phyloP scores from a whole-genome alignment of 1,140 invertebrate species.

The Catajapyx aquilonaris region DNA sequence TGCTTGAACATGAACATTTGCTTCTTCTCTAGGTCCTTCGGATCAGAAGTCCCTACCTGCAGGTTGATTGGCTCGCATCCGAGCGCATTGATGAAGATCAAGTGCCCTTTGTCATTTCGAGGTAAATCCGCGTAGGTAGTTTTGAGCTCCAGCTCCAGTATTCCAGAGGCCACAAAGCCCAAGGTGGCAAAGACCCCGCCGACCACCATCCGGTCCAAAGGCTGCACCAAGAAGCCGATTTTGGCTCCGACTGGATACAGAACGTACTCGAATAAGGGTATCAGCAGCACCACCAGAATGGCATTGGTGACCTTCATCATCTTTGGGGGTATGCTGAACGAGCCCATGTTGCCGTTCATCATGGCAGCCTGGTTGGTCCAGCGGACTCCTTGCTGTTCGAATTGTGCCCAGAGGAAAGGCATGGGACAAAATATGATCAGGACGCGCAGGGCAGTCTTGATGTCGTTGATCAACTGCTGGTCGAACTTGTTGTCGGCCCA shows the following conservation, averaged over 20 bases:
- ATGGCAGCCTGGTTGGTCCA: constrained; percentile 87
- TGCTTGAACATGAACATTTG: no score
- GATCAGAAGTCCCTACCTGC: no score
- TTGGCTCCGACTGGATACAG: constrained; percentile 27
- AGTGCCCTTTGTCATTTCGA: background rate
- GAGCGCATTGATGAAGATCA: no score
- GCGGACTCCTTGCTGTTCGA: constrained; percentile 71
- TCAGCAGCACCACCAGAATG: constrained; percentile 59
- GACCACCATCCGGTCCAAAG: constrained; percentile 49
- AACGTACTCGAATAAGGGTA: constrained; percentile 60
- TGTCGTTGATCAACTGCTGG: constrained; percentile 40
- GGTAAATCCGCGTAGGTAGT: constrained; percentile 16
- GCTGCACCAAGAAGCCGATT: constrained; percentile 31
- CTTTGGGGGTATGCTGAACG: constrained; percentile 53
- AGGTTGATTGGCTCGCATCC: no score
- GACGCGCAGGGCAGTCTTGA: constrained; percentile 48
- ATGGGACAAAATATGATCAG: constrained; percentile 58
- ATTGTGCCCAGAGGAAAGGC: constrained; percentile 76
- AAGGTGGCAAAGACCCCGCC: constrained; percentile 65
- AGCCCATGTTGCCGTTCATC: constrained; percentile 63
- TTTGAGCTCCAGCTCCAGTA: constrained; percentile 61
- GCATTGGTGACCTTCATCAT: constrained; percentile 81
- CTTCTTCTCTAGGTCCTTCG: no score
- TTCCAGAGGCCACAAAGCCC: constrained; percentile 69
- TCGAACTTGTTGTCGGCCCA: constrained; percentile 48